phyloP scores from a whole-genome alignment of 2,797 vertebrate genomes.

The Arremon aurantiirostris region DNA sequence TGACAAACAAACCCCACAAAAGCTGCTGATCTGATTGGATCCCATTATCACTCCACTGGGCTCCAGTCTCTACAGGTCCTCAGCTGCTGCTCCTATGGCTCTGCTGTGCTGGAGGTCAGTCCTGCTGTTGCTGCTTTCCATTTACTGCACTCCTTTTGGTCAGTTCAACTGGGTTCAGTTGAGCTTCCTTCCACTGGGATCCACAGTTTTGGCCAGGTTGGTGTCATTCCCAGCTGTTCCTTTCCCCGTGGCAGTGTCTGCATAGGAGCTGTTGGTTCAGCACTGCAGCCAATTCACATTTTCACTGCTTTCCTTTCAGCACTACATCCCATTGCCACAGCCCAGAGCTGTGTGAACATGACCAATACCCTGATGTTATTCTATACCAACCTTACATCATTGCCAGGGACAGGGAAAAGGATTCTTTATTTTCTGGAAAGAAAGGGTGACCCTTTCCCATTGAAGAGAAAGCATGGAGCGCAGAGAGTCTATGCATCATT shows the following conservation, averaged over 20 bases:
- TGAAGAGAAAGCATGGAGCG: not conserved
- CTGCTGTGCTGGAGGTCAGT: too few species aligned
- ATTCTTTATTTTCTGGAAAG: not conserved
- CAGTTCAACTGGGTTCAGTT: not conserved
- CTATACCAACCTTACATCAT: too few species aligned
- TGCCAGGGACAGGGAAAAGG: not conserved
- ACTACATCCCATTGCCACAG: rapidly evolving
- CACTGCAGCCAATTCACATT: not conserved
- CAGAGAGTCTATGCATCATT: not conserved
- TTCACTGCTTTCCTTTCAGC: not conserved
- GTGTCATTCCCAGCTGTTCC: rapidly evolving
- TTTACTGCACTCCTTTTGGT: not conserved
- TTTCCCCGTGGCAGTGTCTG: rapidly evolving
- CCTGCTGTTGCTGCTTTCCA: not conserved
- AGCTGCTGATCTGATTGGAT: rapidly evolving
- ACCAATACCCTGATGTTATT: too few species aligned
- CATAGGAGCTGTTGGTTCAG: rapidly evolving
- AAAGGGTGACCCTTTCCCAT: not conserved
- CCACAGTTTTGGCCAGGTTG: not conserved
- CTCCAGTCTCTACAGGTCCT: rapidly evolving
- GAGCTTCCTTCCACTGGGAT: not conserved
- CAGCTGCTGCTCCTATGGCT: too few species aligned
- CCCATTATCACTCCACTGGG: rapidly evolving
- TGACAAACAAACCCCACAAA: not conserved
- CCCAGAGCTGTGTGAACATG: not conserved